phyloP scores from a whole-genome alignment of 2,797 vertebrate species.

The Sphenodon punctatus region DNA sequence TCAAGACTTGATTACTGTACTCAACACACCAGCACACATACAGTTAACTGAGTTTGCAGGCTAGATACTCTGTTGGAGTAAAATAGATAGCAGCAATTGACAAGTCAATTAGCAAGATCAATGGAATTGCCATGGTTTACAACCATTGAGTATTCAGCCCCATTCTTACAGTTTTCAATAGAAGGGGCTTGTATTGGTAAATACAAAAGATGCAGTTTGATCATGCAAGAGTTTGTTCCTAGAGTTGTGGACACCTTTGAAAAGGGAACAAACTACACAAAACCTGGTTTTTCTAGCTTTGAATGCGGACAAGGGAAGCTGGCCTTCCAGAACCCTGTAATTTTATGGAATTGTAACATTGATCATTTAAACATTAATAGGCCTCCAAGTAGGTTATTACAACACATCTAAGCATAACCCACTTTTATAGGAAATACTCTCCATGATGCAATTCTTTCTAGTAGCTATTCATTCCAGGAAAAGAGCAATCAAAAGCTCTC shows the following conservation, averaged over 20 bases:
- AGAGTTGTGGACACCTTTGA: too few relatives aligned
- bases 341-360: too few relatives aligned
- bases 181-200: neutral
- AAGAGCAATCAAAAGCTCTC: neutral
- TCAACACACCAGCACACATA: neutral
- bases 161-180: accelerated
- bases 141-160: neutral
- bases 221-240: neutral
- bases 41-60: neutral
- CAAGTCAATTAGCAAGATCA: neutral
- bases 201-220: neutral
- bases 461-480: neutral
- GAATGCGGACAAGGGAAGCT: too few relatives aligned
- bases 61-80: neutral
- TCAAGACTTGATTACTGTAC: too few relatives aligned
- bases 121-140: neutral
- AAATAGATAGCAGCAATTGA: too few relatives aligned
- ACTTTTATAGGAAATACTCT: too few relatives aligned
- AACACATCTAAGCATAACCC: too few relatives aligned
- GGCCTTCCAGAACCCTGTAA: too few relatives aligned
- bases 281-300: too few relatives aligned
- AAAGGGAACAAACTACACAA: too few relatives aligned
- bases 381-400: too few relatives aligned
- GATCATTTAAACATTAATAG: too few relatives aligned
- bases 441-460: neutral